Evolutionary conservation across 2,113 vertebrate species (phyloP), one percentile per base, ranked within the genome.

Genomic region (Pangasianodon gigas): DNA sequence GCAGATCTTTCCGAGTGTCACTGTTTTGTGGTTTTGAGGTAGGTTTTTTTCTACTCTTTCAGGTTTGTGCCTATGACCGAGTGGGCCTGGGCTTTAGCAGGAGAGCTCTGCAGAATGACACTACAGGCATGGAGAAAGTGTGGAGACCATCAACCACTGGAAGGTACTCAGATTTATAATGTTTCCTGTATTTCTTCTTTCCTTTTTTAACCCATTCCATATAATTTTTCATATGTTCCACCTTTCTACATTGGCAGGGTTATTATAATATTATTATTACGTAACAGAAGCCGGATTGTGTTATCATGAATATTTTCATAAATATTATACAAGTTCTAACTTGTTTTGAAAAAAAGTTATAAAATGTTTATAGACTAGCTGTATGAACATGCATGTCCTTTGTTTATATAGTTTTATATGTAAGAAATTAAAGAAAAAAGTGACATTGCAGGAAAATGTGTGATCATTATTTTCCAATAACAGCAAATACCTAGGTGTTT

Each of bases 1-100:
- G 4, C 37, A 29, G 44, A 48, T 79, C 75, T 14, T 48, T 79
- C 24, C 44, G 51, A 29, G 21, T 29, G 46, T 48, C 24, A 26
- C 75, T 32, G 77, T 51, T 32, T 32, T 79, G 32, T 81, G 14
- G 8, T 89, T 60, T 90, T n/a, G 74, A 74, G 37, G 32, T 32
- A 8, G 81, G 51, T 26, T 77, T 24, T 18, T 82, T 32, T 58
- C 0, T 89, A 19, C 37, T 83, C 19, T 54, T 48, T 69, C 87
- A 97, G 96, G 96, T 97, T 46, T 97, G 96, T 65, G 93, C 94
- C 65, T 97, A 96, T 92, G 96, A 97, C 93, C 93, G 96, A 87
- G 95, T 94, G 89, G 96, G 96, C 51, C 92, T 97, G 80, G 96
- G 96, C 71, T 97, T 97, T 91, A 97, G 96, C 93, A 95, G 93